A percentile compares a stretch with the other conserved stretches of the same genome.
phyloP scores from a whole-genome alignment of 2,797 vertebrate species.

The Rhabdomys pumilio region DNA sequence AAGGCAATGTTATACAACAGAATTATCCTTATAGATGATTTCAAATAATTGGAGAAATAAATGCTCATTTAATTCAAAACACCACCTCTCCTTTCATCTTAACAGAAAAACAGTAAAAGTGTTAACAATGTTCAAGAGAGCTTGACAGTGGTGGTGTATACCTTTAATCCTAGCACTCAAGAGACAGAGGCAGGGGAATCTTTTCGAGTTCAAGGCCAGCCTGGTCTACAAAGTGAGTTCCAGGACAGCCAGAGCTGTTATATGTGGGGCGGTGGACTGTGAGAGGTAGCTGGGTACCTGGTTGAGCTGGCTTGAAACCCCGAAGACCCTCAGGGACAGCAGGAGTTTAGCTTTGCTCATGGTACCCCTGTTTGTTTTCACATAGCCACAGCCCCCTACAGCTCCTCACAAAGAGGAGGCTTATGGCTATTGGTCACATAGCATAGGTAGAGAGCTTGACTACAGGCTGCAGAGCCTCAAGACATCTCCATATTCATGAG shows the following conservation, averaged over 20 bases:
- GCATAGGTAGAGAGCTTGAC: too few species aligned
- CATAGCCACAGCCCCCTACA: too few species aligned
- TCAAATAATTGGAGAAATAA: conserved; percentile 22
- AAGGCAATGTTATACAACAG: not conserved
- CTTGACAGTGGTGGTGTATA: not conserved
- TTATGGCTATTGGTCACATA: too few species aligned
- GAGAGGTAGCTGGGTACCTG: too few species aligned
- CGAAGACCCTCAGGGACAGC: too few species aligned
- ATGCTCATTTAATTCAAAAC: conserved; percentile 14
- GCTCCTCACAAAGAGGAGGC: too few species aligned
- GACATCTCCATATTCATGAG: too few species aligned
- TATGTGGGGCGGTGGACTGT: too few species aligned
- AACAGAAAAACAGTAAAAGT: not conserved
- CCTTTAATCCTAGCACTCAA: not conserved
- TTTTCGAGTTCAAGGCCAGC: not conserved
- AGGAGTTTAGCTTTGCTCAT: too few species aligned
- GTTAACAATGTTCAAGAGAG: conserved; percentile 13
- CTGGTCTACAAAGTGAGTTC: not conserved
- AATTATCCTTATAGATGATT: conserved; percentile 10
- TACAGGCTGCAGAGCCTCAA: too few species aligned
- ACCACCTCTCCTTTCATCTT: not conserved
- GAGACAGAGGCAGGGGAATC: not conserved
- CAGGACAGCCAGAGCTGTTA: not conserved
- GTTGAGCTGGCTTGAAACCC: too few species aligned
- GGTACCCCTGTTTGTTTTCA: too few species aligned